These are phyloP conservation scores for Antidorcas marsupialis DNA, from an alignment of 2,113 vertebrate genomes.

Conservation along the genomic window DNA sequence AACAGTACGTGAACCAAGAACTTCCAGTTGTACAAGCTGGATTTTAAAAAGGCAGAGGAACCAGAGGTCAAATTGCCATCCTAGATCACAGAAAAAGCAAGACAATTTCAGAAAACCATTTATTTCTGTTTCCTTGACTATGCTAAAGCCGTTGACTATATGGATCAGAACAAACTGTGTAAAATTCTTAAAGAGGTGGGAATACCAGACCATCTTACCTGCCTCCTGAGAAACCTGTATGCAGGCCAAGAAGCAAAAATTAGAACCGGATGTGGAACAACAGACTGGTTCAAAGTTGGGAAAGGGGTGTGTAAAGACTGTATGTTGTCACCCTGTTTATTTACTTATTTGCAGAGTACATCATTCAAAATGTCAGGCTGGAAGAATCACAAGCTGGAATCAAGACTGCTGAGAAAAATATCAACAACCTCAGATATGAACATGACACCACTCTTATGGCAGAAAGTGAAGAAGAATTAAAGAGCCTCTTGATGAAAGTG, in stretches of 20 bases:
- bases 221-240: background rate
- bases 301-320: background rate
- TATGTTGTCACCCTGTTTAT: background rate
- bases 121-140: background rate
- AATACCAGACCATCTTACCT: background rate
- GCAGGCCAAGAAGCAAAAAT: background rate
- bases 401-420: background rate
- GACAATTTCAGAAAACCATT: background rate
- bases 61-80: background rate
- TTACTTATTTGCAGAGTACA: background rate
- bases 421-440: background rate
- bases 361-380: background rate
- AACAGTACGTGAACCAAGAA: background rate
- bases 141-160: background rate
- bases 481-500: background rate
- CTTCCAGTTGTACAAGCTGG: background rate
- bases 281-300: background rate
- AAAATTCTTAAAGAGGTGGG: background rate
- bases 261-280: background rate
- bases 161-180: background rate
- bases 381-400: background rate
- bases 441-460: background rate
- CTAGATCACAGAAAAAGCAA: background rate
- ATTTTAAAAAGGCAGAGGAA: background rate
- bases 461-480: background rate